Evolutionary conservation across 2,888 invertebrate genomes (phyloP).

Genomic region (Acanthopleura granulata): DNA sequence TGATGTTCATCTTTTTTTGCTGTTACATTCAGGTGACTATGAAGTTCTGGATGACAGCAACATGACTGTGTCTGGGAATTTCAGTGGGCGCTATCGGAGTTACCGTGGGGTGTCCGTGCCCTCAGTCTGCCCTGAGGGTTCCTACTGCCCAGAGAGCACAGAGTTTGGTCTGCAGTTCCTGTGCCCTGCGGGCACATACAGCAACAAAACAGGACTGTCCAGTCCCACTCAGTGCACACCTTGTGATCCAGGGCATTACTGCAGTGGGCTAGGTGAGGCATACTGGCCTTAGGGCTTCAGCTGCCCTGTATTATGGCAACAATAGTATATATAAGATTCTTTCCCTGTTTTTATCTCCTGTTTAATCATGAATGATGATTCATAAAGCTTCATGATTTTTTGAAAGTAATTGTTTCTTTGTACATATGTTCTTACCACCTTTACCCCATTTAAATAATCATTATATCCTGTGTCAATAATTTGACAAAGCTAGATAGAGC

Average conservation of each 20-base stretch:
- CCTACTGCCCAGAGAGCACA: constrained; percentile 60
- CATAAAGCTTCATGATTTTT: too few species aligned
- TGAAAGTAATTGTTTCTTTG: too few species aligned
- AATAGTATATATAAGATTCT: too few species aligned
- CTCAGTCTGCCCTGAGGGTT: constrained; percentile 58
- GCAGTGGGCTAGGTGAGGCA: constrained; percentile 56
- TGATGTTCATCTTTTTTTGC: too few species aligned
- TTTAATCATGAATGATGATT: too few species aligned
- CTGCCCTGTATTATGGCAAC: too few species aligned
- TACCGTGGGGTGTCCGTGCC: constrained; percentile 63
- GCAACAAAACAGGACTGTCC: constrained; percentile 58
- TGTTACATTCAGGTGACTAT: constrained; percentile 54
- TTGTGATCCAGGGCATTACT: constrained; percentile 62
- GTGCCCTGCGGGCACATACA: constrained; percentile 62
- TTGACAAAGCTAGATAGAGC: too few species aligned
- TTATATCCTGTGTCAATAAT: too few species aligned
- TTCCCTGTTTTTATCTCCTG: too few species aligned
- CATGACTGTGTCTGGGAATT: constrained; percentile 53
- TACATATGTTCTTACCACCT: too few species aligned
- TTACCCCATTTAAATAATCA: too few species aligned
- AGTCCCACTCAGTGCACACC: constrained; percentile 57
- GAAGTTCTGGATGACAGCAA: constrained; percentile 56
- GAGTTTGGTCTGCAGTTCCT: constrained; percentile 53
- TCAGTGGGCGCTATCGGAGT: constrained; percentile 56
- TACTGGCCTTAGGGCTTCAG: background rate